phyloP scores from a whole-genome alignment of 2,113 vertebrate species.

The Falcunculus frontatus region DNA sequence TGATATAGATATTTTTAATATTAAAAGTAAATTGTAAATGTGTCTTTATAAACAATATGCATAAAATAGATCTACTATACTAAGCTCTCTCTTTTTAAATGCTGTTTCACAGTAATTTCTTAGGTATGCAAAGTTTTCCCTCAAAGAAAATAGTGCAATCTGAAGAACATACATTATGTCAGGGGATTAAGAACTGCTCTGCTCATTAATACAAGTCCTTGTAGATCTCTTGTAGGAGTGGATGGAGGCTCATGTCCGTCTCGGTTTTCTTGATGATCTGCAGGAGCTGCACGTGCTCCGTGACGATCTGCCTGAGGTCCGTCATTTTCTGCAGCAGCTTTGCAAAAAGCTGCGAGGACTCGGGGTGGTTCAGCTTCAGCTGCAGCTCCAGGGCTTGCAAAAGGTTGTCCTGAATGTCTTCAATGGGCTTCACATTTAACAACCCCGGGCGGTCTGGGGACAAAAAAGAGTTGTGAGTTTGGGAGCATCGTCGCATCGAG shows the following conservation, averaged over 20 bases:
- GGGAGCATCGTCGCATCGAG: rapidly evolving
- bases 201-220: constrained; percentile 90
- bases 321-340: constrained; percentile 99
- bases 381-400: constrained; percentile 94
- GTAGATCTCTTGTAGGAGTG: constrained; percentile 97
- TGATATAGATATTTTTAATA: constrained; percentile 80
- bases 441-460: constrained; percentile 89
- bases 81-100: constrained; percentile 74
- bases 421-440: constrained; percentile 95
- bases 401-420: constrained; percentile 94
- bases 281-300: constrained; percentile 92
- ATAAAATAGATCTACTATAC: constrained; percentile 83
- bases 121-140: constrained; percentile 71
- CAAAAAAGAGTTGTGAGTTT: not conserved
- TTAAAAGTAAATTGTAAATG: constrained; percentile 84
- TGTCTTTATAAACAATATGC: constrained; percentile 85
- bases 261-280: constrained; percentile 94
- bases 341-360: constrained; percentile 94
- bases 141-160: constrained; percentile 78
- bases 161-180: constrained; percentile 62
- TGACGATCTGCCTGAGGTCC: constrained; percentile 96
- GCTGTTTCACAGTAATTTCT: constrained; percentile 81
- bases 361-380: constrained; percentile 93
- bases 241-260: constrained; percentile 91
- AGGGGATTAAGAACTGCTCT: constrained; percentile 1